Conservation (phyloP, 2,797 vertebrate species). For the Buphagus erythrorhynchus region DNA sequence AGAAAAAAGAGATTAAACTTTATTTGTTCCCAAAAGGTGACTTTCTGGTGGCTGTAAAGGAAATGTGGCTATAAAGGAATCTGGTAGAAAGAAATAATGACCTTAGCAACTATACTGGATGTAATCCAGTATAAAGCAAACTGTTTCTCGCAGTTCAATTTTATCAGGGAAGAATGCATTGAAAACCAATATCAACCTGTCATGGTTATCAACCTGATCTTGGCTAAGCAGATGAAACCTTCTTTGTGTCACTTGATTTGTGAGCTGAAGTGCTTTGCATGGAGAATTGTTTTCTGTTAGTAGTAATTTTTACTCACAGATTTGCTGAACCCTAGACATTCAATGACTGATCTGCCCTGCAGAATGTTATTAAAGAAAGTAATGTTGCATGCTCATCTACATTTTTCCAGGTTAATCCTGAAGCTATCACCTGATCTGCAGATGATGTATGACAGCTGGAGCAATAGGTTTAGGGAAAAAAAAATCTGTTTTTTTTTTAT, state of each 20-base stretch:
- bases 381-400: neutral
- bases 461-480: neutral
- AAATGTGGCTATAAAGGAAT: neutral
- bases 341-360: neutral
- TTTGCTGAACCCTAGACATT: neutral
- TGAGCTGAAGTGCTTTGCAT: conserved; percentile 34
- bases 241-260: conserved; percentile 40
- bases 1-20: neutral
- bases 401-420: neutral
- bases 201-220: conserved; percentile 50
- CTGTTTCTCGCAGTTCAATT: conserved; percentile 1
- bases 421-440: neutral
- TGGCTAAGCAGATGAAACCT: conserved; percentile 25
- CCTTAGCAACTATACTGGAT: neutral
- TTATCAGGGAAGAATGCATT: conserved; percentile 7
- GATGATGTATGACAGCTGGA: neutral
- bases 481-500: neutral
- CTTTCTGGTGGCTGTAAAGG: neutral
- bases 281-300: conserved; percentile 26
- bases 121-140: neutral
- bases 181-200: conserved; percentile 51
- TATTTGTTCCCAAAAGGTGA: neutral
- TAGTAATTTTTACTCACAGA: conserved; percentile 5
- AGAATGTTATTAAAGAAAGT: neutral
- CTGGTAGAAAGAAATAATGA: neutral